Conservation (phyloP, 1,140 invertebrate genomes). For the Andrena cerasifolii region DNA sequence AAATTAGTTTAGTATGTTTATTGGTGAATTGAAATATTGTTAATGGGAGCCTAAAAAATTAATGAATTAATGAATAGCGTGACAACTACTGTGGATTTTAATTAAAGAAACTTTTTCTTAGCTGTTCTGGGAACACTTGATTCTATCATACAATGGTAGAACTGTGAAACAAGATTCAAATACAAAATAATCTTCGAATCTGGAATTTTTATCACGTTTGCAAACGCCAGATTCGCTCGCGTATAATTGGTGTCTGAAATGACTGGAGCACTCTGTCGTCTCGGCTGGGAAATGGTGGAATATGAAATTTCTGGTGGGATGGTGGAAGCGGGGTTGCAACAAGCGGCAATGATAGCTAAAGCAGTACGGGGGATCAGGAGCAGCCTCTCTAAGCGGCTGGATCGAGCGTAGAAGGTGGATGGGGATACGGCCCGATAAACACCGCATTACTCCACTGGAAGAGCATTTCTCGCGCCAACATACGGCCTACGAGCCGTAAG, state of each 20-base stretch:
- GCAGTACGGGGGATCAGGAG: constrained; percentile 69
- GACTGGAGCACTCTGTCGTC: neutral
- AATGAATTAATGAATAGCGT: no score
- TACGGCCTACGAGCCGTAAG: constrained; percentile 63
- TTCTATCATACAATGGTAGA: no score
- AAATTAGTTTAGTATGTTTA: no score
- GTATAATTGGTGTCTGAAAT: neutral
- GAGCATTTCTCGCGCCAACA: constrained; percentile 68
- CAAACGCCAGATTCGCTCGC: neutral
- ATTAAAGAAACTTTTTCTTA: no score
- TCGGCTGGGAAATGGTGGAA: neutral
- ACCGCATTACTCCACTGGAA: constrained; percentile 75
- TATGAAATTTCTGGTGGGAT: constrained; percentile 34
- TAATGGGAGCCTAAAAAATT: no score
- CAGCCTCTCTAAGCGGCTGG: constrained; percentile 70
- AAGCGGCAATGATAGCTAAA: constrained; percentile 68
- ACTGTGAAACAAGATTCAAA: no score
- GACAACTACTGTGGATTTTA: no score
- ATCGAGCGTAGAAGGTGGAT: constrained; percentile 65
- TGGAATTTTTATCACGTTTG: no score
- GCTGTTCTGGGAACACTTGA: no score
- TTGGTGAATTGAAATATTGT: no score
- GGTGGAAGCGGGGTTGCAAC: constrained; percentile 56
- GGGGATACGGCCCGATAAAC: constrained; percentile 78
- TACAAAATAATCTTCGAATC: no score